Evolutionary conservation across 2,888 invertebrate genomes (phyloP).

Genomic region (Lamellibrachia satsuma): DNA sequence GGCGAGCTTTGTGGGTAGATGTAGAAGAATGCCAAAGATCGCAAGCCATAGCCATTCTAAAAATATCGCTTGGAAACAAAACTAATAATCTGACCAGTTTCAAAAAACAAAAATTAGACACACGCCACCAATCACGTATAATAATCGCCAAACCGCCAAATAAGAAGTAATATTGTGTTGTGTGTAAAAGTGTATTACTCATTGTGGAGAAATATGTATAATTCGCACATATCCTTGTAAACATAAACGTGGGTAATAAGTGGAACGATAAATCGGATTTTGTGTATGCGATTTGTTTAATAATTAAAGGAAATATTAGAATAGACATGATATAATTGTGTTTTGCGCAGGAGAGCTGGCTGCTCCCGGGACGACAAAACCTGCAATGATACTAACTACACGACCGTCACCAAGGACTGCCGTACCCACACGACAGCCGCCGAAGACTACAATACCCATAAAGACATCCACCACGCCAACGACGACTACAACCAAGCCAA

Average conservation of each 20-base stretch:
- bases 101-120: no score
- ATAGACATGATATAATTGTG: not conserved
- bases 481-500: not conserved
- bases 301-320: not conserved
- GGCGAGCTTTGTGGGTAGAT: no score
- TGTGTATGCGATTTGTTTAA: not conserved
- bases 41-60: no score
- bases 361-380: not conserved
- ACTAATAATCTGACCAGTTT: no score
- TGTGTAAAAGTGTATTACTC: no score
- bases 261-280: not conserved
- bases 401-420: not conserved
- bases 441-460: not conserved
- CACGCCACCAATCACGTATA: no score
- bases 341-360: not conserved
- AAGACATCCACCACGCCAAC: not conserved
- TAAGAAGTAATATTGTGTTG: no score
- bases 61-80: no score
- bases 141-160: no score
- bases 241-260: not conserved
- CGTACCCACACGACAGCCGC: not conserved
- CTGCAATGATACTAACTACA: not conserved
- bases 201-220: no score
- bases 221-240: no score
- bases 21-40: no score